Percentiles rank a stretch among this genome's conserved stretches.
These are phyloP conservation scores for Lepus townsendii DNA, from an alignment of 2,797 vertebrate species.

Conservation along the genomic window DNA sequence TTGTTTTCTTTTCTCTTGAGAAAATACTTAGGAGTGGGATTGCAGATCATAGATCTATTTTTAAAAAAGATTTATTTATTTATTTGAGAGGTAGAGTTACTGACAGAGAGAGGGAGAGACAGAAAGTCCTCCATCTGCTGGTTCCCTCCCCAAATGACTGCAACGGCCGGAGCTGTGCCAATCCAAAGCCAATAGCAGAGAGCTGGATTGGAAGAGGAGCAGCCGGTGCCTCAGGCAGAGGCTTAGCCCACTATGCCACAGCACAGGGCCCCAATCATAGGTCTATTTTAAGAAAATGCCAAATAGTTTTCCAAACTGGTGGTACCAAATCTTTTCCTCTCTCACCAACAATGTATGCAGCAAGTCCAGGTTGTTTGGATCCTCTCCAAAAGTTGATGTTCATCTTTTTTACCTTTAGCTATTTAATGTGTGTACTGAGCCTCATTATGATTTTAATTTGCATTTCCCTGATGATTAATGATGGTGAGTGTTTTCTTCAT, in stretches of 20 bases:
- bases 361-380: not conserved
- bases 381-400: not conserved
- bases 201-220: too few relatives aligned
- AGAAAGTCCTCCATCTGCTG: too few relatives aligned
- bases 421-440: not conserved
- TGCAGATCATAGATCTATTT: not conserved
- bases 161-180: too few relatives aligned
- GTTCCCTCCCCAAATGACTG: too few relatives aligned
- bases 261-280: not conserved
- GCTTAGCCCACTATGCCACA: too few relatives aligned
- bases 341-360: not conserved
- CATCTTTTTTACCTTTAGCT: not conserved
- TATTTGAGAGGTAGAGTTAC: too few relatives aligned
- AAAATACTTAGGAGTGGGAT: not conserved
- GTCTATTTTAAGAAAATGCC: not conserved
- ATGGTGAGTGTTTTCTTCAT: not conserved
- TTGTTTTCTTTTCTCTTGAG: conserved; percentile 14
- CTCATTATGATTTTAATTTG: conserved; percentile 20
- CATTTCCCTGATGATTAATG: conserved; percentile 1
- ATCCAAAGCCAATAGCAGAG: too few relatives aligned
- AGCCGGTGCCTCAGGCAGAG: too few relatives aligned
- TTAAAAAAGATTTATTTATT: too few relatives aligned
- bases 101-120: too few relatives aligned
- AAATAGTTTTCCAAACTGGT: not conserved
- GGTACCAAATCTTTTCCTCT: not conserved